Conservation (phyloP, 1,140 invertebrate genomes). For the Trialeurodes vaporariorum region DNA sequence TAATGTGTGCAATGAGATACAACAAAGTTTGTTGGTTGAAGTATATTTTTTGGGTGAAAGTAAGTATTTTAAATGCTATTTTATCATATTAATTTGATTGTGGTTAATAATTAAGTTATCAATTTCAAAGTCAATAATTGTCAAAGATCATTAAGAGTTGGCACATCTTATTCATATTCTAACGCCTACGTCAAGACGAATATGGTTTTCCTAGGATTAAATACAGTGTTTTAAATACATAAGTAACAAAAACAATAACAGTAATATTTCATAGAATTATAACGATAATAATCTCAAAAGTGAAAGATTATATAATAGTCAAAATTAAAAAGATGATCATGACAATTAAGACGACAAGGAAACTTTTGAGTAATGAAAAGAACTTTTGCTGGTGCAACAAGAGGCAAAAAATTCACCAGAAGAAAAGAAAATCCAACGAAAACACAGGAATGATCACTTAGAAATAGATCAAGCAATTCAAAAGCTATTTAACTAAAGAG, state of each 20-base stretch:
- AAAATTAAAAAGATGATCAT: background rate
- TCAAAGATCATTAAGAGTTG: background rate
- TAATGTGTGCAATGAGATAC: background rate
- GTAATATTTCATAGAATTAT: background rate
- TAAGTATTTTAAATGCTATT: background rate
- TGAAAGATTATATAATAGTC: background rate
- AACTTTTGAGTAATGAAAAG: background rate
- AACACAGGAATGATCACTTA: background rate
- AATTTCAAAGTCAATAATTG: background rate
- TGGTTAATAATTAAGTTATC: background rate
- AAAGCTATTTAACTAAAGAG: no score
- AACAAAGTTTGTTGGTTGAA: background rate
- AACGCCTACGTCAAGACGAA: background rate
- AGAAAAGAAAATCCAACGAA: background rate
- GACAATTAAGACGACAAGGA: background rate
- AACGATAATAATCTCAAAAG: background rate
- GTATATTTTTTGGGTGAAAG: background rate
- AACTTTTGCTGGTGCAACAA: background rate
- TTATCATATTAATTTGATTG: background rate
- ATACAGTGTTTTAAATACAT: background rate
- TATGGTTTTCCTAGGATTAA: background rate
- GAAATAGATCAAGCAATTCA: no score
- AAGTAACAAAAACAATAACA: background rate
- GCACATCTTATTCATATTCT: background rate
- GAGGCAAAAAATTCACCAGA: background rate